Conservation (phyloP, 1,140 invertebrate species). For the Chironomus striatipennis region DNA sequence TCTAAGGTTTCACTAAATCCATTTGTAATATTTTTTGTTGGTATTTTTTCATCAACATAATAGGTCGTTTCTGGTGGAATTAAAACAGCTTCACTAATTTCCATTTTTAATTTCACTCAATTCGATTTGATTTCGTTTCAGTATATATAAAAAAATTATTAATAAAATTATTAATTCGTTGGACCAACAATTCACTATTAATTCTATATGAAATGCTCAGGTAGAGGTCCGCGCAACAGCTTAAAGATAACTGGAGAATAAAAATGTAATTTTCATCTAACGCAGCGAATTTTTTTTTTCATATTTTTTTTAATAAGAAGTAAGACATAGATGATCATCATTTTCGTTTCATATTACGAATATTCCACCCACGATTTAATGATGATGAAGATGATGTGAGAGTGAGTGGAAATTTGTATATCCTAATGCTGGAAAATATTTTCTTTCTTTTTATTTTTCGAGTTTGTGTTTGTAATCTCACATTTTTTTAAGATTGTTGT, state of each 20-base stretch:
- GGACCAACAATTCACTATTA: not conserved
- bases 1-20: too few species aligned
- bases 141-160: not conserved
- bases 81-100: constrained; percentile 11
- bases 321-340: not conserved
- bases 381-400: not conserved
- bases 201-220: constrained; percentile 24
- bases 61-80: not conserved
- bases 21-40: not conserved
- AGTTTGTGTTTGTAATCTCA: too few species aligned
- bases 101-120: not conserved
- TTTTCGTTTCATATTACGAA: constrained; percentile 11
- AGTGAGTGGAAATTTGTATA: not conserved
- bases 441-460: too few species aligned
- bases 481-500: too few species aligned
- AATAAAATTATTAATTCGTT: not conserved
- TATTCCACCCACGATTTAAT: constrained; percentile 2
- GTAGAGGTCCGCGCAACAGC: constrained; percentile 24
- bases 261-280: not conserved
- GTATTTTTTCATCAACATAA: not conserved
- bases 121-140: not conserved
- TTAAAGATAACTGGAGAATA: constrained; percentile 24
- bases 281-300: constrained; percentile 15
- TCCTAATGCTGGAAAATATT: not conserved
- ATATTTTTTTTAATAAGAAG: not conserved